phyloP scores from a whole-genome alignment of 2,113 vertebrate genomes.

The Cephalophus harveyi region DNA sequence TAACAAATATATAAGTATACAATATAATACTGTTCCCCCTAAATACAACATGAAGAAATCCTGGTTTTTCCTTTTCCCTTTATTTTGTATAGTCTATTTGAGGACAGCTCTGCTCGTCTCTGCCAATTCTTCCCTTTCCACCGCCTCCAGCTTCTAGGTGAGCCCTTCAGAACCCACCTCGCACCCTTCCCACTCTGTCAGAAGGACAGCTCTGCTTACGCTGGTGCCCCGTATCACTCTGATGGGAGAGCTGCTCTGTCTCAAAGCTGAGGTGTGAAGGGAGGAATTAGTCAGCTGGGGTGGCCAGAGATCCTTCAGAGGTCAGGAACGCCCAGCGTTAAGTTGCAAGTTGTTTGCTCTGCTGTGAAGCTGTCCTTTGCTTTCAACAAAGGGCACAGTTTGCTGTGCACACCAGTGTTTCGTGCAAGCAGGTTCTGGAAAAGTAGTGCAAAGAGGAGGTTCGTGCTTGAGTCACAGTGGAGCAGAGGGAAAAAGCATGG shows the following conservation, averaged over 20 bases:
- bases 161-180: neutral
- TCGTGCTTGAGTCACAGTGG: neutral
- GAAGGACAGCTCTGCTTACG: neutral
- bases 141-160: neutral
- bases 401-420: neutral
- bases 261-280: neutral
- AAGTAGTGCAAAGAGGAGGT: neutral
- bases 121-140: neutral
- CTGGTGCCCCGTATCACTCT: fast-evolving
- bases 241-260: neutral
- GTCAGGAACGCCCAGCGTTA: neutral
- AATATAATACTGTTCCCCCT: neutral
- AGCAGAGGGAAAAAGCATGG: neutral
- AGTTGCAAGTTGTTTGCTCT: neutral
- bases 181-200: neutral
- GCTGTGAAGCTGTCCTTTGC: neutral
- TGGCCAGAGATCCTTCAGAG: neutral
- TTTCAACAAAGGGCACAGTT: neutral
- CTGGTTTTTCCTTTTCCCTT: neutral
- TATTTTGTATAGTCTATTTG: neutral
- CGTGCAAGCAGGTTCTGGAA: neutral
- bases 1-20: neutral
- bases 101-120: neutral
- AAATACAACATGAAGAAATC: neutral
- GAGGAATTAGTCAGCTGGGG: neutral